Conservation (phyloP, 2,888 invertebrate species). For the Heteromurus nitidus region DNA sequence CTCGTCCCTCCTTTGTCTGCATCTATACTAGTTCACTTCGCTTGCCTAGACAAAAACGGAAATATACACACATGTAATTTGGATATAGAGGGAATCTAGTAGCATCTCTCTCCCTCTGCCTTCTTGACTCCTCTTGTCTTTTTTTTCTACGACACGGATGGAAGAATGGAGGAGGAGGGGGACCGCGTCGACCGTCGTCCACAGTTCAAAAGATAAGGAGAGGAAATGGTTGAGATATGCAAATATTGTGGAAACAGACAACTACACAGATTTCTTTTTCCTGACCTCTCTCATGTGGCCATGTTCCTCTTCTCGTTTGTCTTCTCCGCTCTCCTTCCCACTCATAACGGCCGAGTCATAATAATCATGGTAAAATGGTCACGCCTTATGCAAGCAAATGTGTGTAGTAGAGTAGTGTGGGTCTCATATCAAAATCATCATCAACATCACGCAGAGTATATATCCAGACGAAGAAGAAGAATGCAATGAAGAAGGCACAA, state of each 20-base stretch:
- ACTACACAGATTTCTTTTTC: conserved; percentile 54
- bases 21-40: no score
- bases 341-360: conserved; percentile 7
- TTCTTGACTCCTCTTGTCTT: no score
- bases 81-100: no score
- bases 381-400: conserved; percentile 60
- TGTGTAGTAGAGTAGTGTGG: no score
- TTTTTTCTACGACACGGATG: conserved; percentile 33
- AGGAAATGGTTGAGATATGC: conserved; percentile 73
- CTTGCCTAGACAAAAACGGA: no score
- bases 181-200: conserved; percentile 21
- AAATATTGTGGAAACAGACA: conserved; percentile 60
- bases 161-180: conserved; percentile 19
- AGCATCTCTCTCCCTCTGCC: no score
- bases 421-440: conserved; percentile 3
- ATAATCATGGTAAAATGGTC: conserved; percentile 54
- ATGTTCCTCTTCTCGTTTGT: conserved; percentile 9
- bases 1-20: conserved; percentile 26
- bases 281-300: conserved; percentile 51
- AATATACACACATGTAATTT: no score
- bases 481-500: not conserved
- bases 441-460: conserved; percentile 1
- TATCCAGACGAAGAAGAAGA: not conserved
- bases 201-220: conserved; percentile 67
- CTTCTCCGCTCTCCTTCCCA: not conserved